phyloP scores from a whole-genome alignment of 1,140 invertebrate species.

The Platyura marginata region DNA sequence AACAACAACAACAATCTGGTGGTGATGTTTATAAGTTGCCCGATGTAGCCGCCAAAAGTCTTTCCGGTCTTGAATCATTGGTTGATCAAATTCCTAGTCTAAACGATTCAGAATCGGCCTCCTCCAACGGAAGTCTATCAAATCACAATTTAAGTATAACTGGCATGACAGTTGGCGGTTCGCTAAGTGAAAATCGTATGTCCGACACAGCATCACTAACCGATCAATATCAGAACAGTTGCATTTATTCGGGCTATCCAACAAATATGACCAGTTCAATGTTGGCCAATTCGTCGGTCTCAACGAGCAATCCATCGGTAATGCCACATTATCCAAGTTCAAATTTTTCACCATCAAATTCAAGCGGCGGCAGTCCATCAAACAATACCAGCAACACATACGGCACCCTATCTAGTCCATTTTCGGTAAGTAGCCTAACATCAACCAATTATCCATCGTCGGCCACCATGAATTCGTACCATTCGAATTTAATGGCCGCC shows the following conservation, averaged over 20 bases:
- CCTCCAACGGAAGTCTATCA: not conserved
- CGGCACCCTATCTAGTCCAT: conserved; percentile 11
- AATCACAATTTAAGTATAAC: not conserved
- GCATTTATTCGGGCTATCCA: not conserved
- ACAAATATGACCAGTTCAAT: not conserved
- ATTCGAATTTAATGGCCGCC: conserved; percentile 14
- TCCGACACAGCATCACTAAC: not conserved
- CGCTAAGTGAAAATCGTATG: not conserved
- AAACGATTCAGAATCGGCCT: conserved; percentile 29
- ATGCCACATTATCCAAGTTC: conserved; percentile 4
- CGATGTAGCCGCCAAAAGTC: conserved; percentile 67
- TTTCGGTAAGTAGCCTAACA: conserved; percentile 17
- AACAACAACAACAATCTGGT: conserved; percentile 12
- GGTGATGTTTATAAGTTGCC: not conserved
- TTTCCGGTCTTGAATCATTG: conserved; percentile 73
- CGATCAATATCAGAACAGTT: not conserved
- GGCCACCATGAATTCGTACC: conserved; percentile 13
- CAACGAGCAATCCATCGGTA: conserved; percentile 2
- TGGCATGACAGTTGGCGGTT: not conserved
- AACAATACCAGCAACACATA: conserved; percentile 2
- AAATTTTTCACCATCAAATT: conserved; percentile 5
- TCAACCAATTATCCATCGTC: conserved; percentile 12
- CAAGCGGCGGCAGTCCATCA: conserved; percentile 5
- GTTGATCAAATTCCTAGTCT: conserved; percentile 84
- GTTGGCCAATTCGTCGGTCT: not conserved